A percentile compares a stretch with the other conserved stretches of the same genome.
Conservation (phyloP, 2,888 invertebrate species). For the Metopia argyrocephala region DNA sequence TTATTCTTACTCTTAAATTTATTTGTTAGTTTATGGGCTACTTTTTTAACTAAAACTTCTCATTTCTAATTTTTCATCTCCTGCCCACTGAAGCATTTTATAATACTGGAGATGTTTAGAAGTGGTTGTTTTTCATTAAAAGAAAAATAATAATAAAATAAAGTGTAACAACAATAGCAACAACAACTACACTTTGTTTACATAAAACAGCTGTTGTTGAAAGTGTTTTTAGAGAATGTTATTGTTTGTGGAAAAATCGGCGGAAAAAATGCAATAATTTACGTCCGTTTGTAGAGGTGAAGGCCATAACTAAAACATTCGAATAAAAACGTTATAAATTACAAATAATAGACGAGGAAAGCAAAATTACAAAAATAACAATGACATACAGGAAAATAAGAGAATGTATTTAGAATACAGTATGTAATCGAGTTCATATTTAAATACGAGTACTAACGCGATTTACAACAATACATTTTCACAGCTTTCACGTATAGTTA, state of each 20-base stretch:
- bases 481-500: too few relatives aligned
- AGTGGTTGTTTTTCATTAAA: background rate
- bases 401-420: background rate
- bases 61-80: background rate
- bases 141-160: background rate
- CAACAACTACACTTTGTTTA: constrained; percentile 21
- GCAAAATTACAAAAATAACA: constrained; percentile 1
- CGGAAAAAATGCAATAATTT: constrained; percentile 6
- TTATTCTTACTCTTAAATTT: background rate
- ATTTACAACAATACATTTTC: too few relatives aligned
- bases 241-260: constrained; percentile 1
- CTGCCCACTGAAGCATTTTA: background rate
- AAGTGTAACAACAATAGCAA: background rate
- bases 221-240: background rate
- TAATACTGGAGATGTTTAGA: background rate
- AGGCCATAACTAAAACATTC: constrained; percentile 5
- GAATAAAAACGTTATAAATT: background rate
- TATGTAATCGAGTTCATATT: too few relatives aligned
- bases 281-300: constrained; percentile 17
- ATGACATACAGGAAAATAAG: background rate
- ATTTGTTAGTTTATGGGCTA: background rate
- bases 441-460: too few relatives aligned
- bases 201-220: constrained; percentile 27
- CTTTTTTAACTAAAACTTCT: background rate
- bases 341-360: background rate